These are phyloP conservation scores for Melanotaenia trifasciata DNA, from an alignment of 2,797 vertebrate species.

Conservation along the genomic window DNA sequence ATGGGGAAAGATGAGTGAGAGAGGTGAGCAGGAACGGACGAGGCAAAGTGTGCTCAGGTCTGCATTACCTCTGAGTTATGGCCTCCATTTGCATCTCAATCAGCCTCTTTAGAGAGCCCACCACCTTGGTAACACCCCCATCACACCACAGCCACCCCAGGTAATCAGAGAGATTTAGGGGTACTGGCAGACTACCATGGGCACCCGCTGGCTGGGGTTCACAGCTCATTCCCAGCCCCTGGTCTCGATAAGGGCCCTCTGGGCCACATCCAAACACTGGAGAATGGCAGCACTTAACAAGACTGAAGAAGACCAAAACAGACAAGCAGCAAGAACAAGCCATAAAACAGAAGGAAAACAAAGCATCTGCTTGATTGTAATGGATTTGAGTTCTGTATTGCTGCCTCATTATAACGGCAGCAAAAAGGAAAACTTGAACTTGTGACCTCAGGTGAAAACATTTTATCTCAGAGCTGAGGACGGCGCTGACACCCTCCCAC, in stretches of 20 bases:
- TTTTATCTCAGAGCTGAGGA: conserved; percentile 74
- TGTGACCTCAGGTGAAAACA: conserved; percentile 73
- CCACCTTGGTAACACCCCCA: conserved; percentile 85
- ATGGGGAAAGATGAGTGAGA: conserved; percentile 86
- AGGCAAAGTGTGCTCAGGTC: conserved; percentile 87
- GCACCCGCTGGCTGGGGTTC: conserved; percentile 76
- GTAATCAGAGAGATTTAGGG: conserved; percentile 89
- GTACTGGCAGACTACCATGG: conserved; percentile 76
- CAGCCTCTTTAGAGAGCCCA: conserved; percentile 90
- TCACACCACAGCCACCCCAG: conserved; percentile 75
- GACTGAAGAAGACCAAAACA: conserved; percentile 75
- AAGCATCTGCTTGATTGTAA: conserved; percentile 74
- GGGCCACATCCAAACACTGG: conserved; percentile 83
- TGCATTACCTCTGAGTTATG: conserved; percentile 97
- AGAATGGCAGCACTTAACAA: conserved; percentile 83
- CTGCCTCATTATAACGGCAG: conserved; percentile 75
- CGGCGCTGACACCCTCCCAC: conserved; percentile 56
- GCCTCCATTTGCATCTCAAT: conserved; percentile 96
- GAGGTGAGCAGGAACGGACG: conserved; percentile 73
- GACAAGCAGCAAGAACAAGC: conserved; percentile 72
- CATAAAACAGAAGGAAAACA: conserved; percentile 79
- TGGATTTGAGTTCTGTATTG: conserved; percentile 66
- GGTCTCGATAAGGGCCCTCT: conserved; percentile 84
- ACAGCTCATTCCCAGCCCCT: conserved; percentile 80
- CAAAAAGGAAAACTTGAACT: conserved; percentile 75